These are phyloP conservation scores for Cydia fagiglandana DNA, from an alignment of 1,140 invertebrate genomes.

Conservation along the genomic window DNA sequence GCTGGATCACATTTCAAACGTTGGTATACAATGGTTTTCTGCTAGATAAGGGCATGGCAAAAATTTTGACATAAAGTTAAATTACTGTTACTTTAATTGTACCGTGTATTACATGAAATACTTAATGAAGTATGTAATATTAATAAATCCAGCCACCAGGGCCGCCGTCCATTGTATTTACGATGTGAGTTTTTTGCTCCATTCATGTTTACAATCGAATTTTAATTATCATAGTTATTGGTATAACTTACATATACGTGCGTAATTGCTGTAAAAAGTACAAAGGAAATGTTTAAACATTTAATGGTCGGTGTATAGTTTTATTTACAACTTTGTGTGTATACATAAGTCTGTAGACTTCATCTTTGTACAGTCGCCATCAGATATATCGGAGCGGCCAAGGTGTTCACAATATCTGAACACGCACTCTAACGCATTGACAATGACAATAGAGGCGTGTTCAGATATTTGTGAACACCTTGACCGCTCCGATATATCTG, in stretches of 20 bases:
- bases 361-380: too few relatives aligned
- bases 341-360: too few relatives aligned
- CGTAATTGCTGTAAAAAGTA: conserved; percentile 11
- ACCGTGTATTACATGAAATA: background rate
- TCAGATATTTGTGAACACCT: too few relatives aligned
- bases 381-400: too few relatives aligned
- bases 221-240: conserved; percentile 17
- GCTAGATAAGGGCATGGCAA: too few relatives aligned
- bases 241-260: background rate
- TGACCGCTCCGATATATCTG: too few relatives aligned
- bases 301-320: conserved; percentile 30
- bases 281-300: background rate
- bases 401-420: too few relatives aligned
- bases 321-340: conserved; percentile 26
- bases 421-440: too few relatives aligned
- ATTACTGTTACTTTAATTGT: background rate
- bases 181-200: conserved; percentile 37
- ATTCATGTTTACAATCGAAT: conserved; percentile 30
- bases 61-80: background rate
- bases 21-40: too few relatives aligned
- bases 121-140: conserved; percentile 29
- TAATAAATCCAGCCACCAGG: conserved; percentile 28
- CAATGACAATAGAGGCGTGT: too few relatives aligned
- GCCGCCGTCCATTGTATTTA: conserved; percentile 32
- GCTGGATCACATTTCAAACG: too few relatives aligned